Evolutionary conservation across 2,888 invertebrate genomes (phyloP).

Genomic region (Philereme transversata): DNA sequence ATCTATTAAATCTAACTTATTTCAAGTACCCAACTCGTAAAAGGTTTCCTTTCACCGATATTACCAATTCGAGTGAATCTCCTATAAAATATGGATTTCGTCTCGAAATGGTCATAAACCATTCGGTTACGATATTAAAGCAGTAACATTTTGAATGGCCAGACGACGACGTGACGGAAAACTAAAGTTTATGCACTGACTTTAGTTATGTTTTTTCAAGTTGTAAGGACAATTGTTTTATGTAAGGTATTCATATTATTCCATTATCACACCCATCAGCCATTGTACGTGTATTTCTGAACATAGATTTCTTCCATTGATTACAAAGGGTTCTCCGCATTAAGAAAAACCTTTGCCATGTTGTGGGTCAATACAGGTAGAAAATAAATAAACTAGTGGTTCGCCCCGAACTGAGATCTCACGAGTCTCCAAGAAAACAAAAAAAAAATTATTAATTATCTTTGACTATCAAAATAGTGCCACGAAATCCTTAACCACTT

Average conservation of each 20-base stretch:
- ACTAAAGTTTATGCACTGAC: background rate
- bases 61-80: slow-evolving; percentile 60
- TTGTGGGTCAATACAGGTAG: background rate
- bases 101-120: slow-evolving; percentile 64
- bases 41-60: slow-evolving; percentile 52
- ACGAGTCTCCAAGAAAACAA: too few relatives aligned
- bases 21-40: slow-evolving; percentile 52
- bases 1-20: slow-evolving; percentile 49
- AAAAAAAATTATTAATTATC: too few relatives aligned
- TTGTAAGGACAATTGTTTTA: too few relatives aligned
- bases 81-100: slow-evolving; percentile 68
- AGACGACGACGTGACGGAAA: slow-evolving; percentile 55
- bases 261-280: too few relatives aligned
- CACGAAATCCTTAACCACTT: too few relatives aligned
- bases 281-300: too few relatives aligned
- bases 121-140: slow-evolving; percentile 52
- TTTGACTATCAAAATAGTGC: too few relatives aligned
- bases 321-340: too few relatives aligned
- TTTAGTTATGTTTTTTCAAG: background rate
- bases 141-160: slow-evolving; percentile 57
- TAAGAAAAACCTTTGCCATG: too few relatives aligned
- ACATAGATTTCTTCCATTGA: too few relatives aligned
- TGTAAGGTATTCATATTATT: too few relatives aligned
- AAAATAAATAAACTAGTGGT: background rate
- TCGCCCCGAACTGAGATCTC: too few relatives aligned